A percentile compares a stretch with the other conserved stretches of the same genome.
Conservation (phyloP, 2,113 vertebrate species). For the Pteruthius melanotis region DNA sequence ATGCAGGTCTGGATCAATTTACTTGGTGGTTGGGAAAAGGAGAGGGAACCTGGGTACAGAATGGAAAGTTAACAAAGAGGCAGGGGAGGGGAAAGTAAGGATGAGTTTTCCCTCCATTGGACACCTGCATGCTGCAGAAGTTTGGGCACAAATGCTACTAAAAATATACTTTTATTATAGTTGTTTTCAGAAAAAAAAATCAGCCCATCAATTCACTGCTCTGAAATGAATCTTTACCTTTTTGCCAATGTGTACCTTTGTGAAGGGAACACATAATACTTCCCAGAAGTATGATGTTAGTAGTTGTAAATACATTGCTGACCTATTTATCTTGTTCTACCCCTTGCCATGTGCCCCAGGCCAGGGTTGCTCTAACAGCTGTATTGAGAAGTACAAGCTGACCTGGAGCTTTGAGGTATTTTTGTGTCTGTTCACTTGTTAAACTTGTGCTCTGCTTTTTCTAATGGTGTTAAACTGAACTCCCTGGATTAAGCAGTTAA, state of each 20-base stretch:
- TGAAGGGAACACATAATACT: neutral
- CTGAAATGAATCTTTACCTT: neutral
- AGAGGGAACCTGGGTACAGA: neutral
- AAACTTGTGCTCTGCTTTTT: neutral
- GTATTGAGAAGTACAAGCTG: neutral
- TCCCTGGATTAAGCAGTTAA: neutral
- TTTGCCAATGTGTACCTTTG: neutral
- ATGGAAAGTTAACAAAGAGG: neutral
- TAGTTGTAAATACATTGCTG: neutral
- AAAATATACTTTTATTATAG: neutral
- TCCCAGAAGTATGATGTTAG: neutral
- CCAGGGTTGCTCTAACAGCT: neutral
- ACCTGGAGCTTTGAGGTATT: neutral
- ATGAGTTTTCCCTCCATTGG: neutral
- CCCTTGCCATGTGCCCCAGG: neutral
- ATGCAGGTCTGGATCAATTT: neutral
- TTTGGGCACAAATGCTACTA: neutral
- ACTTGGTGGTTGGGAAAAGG: neutral
- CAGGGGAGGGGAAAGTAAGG: neutral
- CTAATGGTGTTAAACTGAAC: neutral
- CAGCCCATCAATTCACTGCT: neutral
- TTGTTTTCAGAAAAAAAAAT: neutral
- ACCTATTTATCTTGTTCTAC: neutral
- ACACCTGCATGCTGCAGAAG: neutral
- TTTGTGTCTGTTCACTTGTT: neutral